Percentiles rank a stretch among this genome's conserved stretches.
These are phyloP conservation scores for Azemiops feae DNA, from an alignment of 2,113 vertebrate genomes.

Conservation along the genomic window DNA sequence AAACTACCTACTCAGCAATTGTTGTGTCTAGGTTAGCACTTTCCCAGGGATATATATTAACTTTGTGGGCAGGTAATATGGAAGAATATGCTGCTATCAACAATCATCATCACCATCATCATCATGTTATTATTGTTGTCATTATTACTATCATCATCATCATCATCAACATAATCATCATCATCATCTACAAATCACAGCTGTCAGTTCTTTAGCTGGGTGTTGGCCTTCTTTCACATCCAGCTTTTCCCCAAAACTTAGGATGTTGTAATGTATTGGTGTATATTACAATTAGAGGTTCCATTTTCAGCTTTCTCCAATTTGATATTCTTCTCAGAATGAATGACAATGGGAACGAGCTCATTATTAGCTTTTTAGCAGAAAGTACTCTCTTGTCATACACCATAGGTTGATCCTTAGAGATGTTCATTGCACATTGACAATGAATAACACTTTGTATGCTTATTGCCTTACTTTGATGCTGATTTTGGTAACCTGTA, in stretches of 20 bases:
- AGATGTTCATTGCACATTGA: background rate
- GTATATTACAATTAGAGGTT: background rate
- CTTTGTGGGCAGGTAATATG: background rate
- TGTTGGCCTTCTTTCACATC: background rate
- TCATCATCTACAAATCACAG: background rate
- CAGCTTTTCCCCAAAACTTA: background rate
- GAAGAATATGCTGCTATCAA: background rate
- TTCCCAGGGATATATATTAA: background rate
- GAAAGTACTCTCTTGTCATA: background rate
- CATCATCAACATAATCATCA: too few species aligned
- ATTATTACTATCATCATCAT: too few species aligned
- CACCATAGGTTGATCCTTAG: background rate
- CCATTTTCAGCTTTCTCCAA: background rate
- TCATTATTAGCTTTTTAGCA: constrained; percentile 1
- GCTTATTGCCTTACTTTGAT: background rate
- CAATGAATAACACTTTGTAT: too few species aligned
- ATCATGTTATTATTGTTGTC: too few species aligned
- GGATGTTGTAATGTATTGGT: background rate
- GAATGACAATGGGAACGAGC: background rate
- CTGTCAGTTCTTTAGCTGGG: background rate
- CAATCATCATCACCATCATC: too few species aligned
- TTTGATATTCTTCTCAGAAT: background rate
- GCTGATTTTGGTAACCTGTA: background rate
- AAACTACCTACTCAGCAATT: background rate
- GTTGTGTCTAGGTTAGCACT: background rate